Conservation (phyloP, 1,140 invertebrate genomes). For the Rhagoletis pomonella region DNA sequence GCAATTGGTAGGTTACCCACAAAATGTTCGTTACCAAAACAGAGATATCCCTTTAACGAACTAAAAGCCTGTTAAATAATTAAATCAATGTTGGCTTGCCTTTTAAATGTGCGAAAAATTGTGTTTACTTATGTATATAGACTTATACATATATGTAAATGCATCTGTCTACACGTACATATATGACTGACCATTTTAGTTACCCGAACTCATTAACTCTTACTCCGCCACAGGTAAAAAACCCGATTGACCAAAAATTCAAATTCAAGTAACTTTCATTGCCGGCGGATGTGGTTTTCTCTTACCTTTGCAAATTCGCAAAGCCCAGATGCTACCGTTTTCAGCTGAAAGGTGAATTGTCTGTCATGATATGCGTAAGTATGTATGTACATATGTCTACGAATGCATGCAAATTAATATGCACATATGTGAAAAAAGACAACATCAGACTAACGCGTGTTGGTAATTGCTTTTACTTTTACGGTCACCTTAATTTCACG, state of each 20-base stretch:
- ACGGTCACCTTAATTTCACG: constrained; percentile 33
- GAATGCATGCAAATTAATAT: not conserved
- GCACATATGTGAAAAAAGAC: too few relatives aligned
- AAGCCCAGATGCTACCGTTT: too few relatives aligned
- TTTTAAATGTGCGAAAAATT: not conserved
- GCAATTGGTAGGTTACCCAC: too few relatives aligned
- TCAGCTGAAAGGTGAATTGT: not conserved
- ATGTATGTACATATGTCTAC: not conserved
- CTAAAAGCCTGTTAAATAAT: too few relatives aligned
- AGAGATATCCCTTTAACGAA: too few relatives aligned
- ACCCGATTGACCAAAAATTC: not conserved
- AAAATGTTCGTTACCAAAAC: too few relatives aligned
- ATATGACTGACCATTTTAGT: not conserved
- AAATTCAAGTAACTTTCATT: not conserved
- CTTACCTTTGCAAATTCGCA: too few relatives aligned
- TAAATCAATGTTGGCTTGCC: not conserved
- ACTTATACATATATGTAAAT: too few relatives aligned
- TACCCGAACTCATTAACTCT: constrained; percentile 10
- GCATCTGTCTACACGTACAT: not conserved
- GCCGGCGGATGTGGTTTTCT: too few relatives aligned
- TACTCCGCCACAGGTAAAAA: not conserved
- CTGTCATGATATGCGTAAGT: not conserved
- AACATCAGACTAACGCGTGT: constrained; percentile 14
- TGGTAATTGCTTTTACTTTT: constrained; percentile 27
- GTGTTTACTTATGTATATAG: not conserved